Percentiles rank a stretch among this genome's conserved stretches.
Evolutionary conservation across 2,113 vertebrate species (phyloP).

Genomic region (Coregonus clupeaformis): DNA sequence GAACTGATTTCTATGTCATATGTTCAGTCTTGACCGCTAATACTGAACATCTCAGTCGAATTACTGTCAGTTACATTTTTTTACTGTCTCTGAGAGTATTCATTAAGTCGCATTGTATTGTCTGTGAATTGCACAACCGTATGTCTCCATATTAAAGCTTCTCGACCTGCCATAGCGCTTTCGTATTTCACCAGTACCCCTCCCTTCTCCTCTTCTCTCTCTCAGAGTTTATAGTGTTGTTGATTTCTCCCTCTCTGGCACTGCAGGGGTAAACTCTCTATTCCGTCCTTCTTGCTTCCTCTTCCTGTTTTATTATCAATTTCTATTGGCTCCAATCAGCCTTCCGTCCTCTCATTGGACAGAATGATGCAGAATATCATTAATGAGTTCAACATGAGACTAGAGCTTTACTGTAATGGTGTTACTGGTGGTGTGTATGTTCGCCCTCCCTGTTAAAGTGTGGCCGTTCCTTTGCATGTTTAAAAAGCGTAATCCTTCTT

Average conservation of each 20-base stretch:
- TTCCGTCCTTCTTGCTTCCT: constrained; percentile 50
- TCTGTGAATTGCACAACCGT: too few relatives aligned
- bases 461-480: too few relatives aligned
- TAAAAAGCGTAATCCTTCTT: too few relatives aligned
- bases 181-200: neutral
- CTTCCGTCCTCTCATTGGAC: constrained; percentile 47
- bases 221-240: constrained; percentile 22
- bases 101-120: too few relatives aligned
- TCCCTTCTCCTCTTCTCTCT: neutral
- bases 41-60: too few relatives aligned
- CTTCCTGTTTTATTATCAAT: constrained; percentile 48
- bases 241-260: constrained; percentile 14
- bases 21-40: too few relatives aligned
- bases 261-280: constrained; percentile 4
- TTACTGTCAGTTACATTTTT: too few relatives aligned
- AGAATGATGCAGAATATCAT: constrained; percentile 24
- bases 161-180: neutral
- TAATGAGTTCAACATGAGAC: constrained; percentile 27
- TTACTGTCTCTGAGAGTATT: too few relatives aligned
- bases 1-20: too few relatives aligned
- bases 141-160: too few relatives aligned
- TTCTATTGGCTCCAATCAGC: constrained; percentile 48
- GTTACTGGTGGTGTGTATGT: constrained; percentile 24
- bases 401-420: constrained; percentile 42
- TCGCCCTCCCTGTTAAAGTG: neutral